Evolutionary conservation across 2,113 vertebrate species (phyloP), one percentile per base, ranked within the genome.

Genomic region (Chaetops frenatus): DNA sequence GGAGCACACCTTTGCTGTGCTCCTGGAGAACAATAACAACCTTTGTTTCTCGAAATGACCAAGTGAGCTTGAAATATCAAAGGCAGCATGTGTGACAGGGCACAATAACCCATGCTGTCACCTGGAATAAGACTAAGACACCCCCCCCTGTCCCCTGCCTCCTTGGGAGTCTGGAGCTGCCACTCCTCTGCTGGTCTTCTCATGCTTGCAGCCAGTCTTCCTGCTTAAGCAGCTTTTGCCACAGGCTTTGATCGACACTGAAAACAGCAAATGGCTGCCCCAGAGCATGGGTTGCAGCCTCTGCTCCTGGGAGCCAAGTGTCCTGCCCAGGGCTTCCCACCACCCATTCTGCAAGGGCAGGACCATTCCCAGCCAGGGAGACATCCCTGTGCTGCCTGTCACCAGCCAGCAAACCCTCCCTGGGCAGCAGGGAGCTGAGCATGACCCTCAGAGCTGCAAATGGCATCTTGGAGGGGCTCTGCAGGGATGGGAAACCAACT

Each of bases 101-200:
- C 70, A 72, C 48, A 76, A 18, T 53, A 91, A 88, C 74, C 56
- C 21, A 2, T 40, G 69, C 31, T 87, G 65, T 67, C 51, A 71
- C 14, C n/a, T 1, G 0, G 31, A 40, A 10, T 31, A 56, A 85
- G 45, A 44, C 40, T 66, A 25, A 60, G 42, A 56, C 8, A 25
- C 71, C 4, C 28, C 13, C 6, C 2, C 14, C 33, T 2, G 1
- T 15, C 9, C 28, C 35, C 8, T 0, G 0, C 50, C 53, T 92
- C 35, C 44, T 50, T 6, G 2, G 20, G 13, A 76, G 25, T 53
- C 11, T 0, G 0, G 40, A 88, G 28, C 48, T 0, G 0, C 25
- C 25, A 20, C 42, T 81, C n/a, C 15, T 72, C 62, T 92, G 25
- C 23, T 0, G 0, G 8, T 58, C 48, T 80, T 81, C 48, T 94